Base-by-base conservation (phyloP, 2,797 vertebrate species). In the Falco concolor region DNA sequence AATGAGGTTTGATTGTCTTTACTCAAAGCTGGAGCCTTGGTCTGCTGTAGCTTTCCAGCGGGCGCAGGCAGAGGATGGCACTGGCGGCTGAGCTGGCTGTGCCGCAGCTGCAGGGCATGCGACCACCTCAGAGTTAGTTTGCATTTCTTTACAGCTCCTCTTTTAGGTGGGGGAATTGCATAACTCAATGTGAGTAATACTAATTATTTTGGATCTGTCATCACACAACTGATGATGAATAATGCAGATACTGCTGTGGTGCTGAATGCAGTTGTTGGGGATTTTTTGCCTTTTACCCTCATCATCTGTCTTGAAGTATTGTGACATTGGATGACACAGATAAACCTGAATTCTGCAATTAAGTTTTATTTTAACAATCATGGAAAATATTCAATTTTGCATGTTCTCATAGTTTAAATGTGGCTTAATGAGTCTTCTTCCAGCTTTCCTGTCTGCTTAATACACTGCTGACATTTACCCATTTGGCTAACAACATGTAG, bases 141-240 rank as follows among this genome's bases (percentile, higher is more conserved):
- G 54, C 61, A 27, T 64, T 94, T 79, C 84, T 90, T 87, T 59
- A 60, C 7, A 2, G 49, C 54, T 57, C 27, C 54, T 87, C 86
- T 93, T 92, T 72, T 12, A 85, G 60, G 78, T 8, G 20, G 23
- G 60, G 59, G 86, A 95, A 91, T 95, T 95, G 86, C 93, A 76
- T 74, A 95, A 96, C 83, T 96, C 91, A 88, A 87, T 6, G 18
- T 76, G 90, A 96, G 81, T 95, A 93, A 94, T 84, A 59, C 70
- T 95, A 96, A 97, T 97, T 96, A 97, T 93, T 94, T 94, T 83
- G 92, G 84, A 93, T 87, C 85, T 95, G 92, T 93, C 92, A 89
- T 64, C 90, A 89, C 95, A 94, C 34, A 84, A 93, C 47, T 47
- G 82, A 28, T 90, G 91, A 96, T 97, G 97, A 97, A 97, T 97